These are phyloP conservation scores for Amiota mariae DNA, from an alignment of 2,888 invertebrate species.

Conservation along the genomic window DNA sequence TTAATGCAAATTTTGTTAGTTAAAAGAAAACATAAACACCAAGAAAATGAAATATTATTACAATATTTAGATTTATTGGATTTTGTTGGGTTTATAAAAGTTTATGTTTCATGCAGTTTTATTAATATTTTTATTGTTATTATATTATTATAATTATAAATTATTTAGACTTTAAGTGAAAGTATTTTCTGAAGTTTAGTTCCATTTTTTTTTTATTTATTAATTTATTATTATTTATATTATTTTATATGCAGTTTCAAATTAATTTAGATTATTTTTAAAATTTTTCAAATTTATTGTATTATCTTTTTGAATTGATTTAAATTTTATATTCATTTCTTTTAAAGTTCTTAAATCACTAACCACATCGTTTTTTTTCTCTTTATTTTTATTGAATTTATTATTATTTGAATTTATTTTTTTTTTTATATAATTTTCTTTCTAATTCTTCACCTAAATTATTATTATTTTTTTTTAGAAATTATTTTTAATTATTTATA, in stretches of 20 bases:
- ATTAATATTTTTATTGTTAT: too few relatives aligned
- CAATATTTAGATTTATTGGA: too few relatives aligned
- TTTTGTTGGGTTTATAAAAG: too few relatives aligned
- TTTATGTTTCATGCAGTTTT: too few relatives aligned
- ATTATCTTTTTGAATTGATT: constrained; percentile 39
- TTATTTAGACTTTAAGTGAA: constrained; percentile 44
- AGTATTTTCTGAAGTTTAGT: constrained; percentile 24
- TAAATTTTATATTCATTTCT: constrained; percentile 14
- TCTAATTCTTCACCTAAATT: too few relatives aligned
- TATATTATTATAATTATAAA: too few relatives aligned
- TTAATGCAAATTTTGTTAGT: too few relatives aligned
- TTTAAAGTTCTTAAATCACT: constrained; percentile 61
- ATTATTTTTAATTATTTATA: too few relatives aligned
- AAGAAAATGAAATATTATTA: too few relatives aligned
- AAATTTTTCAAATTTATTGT: constrained; percentile 17
- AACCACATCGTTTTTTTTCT: constrained; percentile 64
- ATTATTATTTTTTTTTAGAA: too few relatives aligned
- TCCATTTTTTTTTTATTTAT: constrained; percentile 44
- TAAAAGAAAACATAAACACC: too few relatives aligned
- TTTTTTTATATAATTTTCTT: background rate
- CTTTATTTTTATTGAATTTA: constrained; percentile 31
- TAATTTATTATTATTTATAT: constrained; percentile 36
- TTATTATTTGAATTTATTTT: constrained; percentile 25
- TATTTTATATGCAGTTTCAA: background rate
- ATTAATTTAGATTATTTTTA: constrained; percentile 13